Conservation (phyloP, 2,113 vertebrate species). For the Entosphenus tridentatus region DNA sequence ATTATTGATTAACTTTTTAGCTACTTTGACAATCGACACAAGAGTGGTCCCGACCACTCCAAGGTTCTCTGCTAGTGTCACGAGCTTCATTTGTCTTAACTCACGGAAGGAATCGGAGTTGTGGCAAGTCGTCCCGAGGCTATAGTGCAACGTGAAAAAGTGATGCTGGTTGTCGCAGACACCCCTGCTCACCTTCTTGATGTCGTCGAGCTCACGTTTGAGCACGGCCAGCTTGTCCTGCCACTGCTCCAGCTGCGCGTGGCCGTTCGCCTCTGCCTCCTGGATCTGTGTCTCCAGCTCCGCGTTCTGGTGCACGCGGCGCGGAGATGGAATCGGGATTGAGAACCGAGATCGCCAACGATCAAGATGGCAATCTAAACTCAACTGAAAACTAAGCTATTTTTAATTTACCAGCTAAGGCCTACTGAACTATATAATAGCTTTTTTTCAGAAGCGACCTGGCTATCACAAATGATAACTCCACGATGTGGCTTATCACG, state of each 20-base stretch:
- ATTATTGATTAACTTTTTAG: too few species aligned
- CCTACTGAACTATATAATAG: neutral
- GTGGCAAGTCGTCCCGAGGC: too few species aligned
- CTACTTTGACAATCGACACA: too few species aligned
- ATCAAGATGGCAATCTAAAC: neutral
- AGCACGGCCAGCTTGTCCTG: conserved; percentile 16
- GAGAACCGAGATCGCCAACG: neutral
- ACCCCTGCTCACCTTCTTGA: conserved; percentile 16
- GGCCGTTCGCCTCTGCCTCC: conserved; percentile 17
- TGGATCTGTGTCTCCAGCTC: conserved; percentile 15
- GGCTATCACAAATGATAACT: neutral
- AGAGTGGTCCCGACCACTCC: too few species aligned
- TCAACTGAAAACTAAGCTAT: neutral
- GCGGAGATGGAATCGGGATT: neutral
- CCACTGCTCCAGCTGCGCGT: conserved; percentile 19
- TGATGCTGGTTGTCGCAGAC: too few species aligned
- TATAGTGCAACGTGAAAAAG: too few species aligned
- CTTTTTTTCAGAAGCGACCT: neutral
- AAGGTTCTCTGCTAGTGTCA: too few species aligned
- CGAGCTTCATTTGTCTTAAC: too few species aligned
- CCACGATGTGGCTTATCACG: too few species aligned
- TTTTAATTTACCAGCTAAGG: neutral
- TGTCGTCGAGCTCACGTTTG: conserved; percentile 22
- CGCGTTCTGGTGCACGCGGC: conserved; percentile 15
- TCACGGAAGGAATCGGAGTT: too few species aligned